Evolutionary conservation across 2,888 invertebrate genomes (phyloP).

Genomic region (Anoncus sp.): DNA sequence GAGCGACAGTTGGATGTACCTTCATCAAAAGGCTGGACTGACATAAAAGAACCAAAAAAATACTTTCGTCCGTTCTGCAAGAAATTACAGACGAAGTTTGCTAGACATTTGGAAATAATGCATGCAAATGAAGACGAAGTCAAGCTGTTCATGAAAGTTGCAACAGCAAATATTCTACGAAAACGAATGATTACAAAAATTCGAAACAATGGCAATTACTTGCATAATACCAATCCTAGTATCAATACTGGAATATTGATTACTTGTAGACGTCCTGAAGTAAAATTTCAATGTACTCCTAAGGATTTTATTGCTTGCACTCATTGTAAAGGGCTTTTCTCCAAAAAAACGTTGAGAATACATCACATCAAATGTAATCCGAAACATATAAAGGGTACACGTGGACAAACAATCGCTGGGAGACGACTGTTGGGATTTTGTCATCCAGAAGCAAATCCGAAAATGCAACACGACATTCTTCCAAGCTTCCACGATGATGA

Average conservation of each 20-base stretch:
- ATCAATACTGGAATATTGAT: constrained; percentile 61
- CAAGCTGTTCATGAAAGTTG: not conserved
- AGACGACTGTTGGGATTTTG: not conserved
- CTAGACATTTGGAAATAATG: constrained; percentile 61
- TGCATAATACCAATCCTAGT: constrained; percentile 54
- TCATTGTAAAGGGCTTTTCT: constrained; percentile 63
- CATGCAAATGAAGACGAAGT: constrained; percentile 60
- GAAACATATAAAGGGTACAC: constrained; percentile 52
- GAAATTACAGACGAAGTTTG: constrained; percentile 63
- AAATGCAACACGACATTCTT: constrained; percentile 53
- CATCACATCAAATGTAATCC: constrained; percentile 62
- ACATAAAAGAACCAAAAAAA: constrained; percentile 42
- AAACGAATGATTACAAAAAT: constrained; percentile 55
- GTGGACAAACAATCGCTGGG: not conserved
- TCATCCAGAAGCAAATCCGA: not conserved
- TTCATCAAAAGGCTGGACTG: not conserved
- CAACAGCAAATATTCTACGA: no score
- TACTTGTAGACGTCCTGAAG: constrained; percentile 59
- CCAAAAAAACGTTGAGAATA: constrained; percentile 60
- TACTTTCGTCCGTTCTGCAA: constrained; percentile 66
- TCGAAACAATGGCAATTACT: constrained; percentile 55
- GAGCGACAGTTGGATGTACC: not conserved
- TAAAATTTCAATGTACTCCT: constrained; percentile 38
- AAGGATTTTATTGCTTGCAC: constrained; percentile 62
- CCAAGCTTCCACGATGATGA: constrained; percentile 61